These are phyloP conservation scores for Semotilus atromaculatus DNA, from an alignment of 2,797 vertebrate genomes.

Conservation along the genomic window DNA sequence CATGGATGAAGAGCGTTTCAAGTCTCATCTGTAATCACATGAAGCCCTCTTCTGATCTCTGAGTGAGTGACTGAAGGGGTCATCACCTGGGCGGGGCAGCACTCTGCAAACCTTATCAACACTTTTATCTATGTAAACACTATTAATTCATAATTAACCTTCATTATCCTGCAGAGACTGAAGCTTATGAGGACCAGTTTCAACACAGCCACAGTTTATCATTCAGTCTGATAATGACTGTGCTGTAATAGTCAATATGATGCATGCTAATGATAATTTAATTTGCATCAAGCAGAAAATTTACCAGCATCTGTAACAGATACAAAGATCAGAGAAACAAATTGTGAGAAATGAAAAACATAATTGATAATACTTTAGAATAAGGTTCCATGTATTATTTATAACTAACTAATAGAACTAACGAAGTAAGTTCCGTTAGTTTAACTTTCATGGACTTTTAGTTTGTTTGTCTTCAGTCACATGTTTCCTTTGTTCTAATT, in stretches of 20 bases:
- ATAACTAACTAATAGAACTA: too few species aligned
- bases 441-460: too few species aligned
- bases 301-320: neutral
- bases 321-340: neutral
- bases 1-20: constrained; percentile 33
- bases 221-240: neutral
- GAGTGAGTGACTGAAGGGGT: neutral
- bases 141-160: constrained; percentile 30
- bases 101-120: neutral
- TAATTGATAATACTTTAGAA: neutral
- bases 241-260: neutral
- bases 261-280: neutral
- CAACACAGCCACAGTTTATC: neutral
- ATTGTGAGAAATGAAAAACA: neutral
- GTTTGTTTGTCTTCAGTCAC: too few species aligned
- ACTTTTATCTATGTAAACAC: neutral
- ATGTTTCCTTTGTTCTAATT: too few species aligned
- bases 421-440: too few species aligned
- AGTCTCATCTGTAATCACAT: constrained; percentile 9
- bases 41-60: neutral
- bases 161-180: constrained; percentile 28
- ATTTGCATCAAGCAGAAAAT: neutral
- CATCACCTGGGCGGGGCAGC: neutral
- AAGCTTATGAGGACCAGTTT: neutral
- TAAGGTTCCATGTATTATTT: neutral